A percentile compares a stretch with the other conserved stretches of the same genome.
These are phyloP conservation scores for Diachrysia chrysitis DNA, from an alignment of 2,888 invertebrate genomes.

Conservation along the genomic window DNA sequence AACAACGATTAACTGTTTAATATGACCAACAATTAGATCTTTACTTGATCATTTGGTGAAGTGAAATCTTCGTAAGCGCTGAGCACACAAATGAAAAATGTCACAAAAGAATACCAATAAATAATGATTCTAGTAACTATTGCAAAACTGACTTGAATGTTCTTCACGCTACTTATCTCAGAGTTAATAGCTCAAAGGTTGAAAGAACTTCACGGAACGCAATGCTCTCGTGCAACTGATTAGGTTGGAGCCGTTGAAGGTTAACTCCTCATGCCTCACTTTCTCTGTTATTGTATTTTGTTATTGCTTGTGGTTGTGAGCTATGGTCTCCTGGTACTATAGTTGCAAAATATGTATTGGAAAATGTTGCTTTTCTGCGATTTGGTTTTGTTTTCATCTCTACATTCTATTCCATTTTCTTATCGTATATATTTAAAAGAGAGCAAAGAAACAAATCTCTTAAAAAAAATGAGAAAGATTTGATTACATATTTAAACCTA, in stretches of 20 bases:
- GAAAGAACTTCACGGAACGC: slow-evolving; percentile 30
- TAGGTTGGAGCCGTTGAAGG: slow-evolving; percentile 27
- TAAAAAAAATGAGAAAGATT: no score
- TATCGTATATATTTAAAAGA: no score
- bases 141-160: neutral
- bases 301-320: slow-evolving; percentile 21
- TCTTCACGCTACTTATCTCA: slow-evolving; percentile 13
- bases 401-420: no score
- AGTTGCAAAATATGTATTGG: neutral
- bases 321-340: slow-evolving; percentile 21
- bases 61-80: neutral
- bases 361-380: neutral
- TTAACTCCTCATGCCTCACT: slow-evolving; percentile 48
- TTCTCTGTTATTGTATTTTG: slow-evolving; percentile 41
- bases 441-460: no score
- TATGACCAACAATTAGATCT: neutral
- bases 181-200: slow-evolving; percentile 41
- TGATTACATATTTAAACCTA: no score
- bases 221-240: slow-evolving; percentile 38
- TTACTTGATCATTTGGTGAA: neutral
- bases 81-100: slow-evolving; percentile 3
- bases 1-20: no score
- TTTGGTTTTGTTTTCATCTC: neutral
- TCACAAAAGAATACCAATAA: neutral
- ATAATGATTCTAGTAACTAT: slow-evolving; percentile 1